Evolutionary conservation across 1,140 invertebrate species (phyloP), one percentile per base, ranked within the genome.

Genomic region (Cydia pomonella): DNA sequence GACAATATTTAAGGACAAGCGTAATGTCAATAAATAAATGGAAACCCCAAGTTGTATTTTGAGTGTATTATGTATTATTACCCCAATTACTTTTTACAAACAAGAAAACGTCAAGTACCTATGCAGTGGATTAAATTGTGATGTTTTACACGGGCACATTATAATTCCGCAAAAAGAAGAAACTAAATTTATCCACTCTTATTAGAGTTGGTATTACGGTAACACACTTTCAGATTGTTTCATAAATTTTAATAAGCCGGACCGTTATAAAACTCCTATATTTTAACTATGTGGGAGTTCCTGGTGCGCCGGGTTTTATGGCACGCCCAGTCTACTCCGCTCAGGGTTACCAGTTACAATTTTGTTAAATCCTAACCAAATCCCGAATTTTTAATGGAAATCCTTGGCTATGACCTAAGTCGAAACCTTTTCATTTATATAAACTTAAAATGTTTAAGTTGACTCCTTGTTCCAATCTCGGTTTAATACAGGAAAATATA

Each of bases 221-320:
- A 69, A 69, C 64, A 69, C 64, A 69, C 64, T 69, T 69, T 69
- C 64, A 69, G 64, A 33, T 69, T 69, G 64, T 69, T 69, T 69
- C 64, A 69, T 69, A 69, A 69, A 69, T 69, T 69, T 69, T 69
- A 69, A 69, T 69, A 69, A 69, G 64, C 64, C 64, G 64, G 33
- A 69, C 64, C 64, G 64, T 69, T 69, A 69, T 69, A 69, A 69
- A 69, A 69, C 33, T 69, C 64, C 64, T 69, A 69, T 41, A 69
- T 69, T 69, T 69, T 69, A 69, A 69, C 64, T 69, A 69, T 69
- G 64, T 69, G 64, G 64, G 64, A 69, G 64, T 69, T 69, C 64
- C 64, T 69, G 64, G 27, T 69, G 64, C 41, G 41, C 64, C 13
- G 29, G 64, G 64, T 69, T 44, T 73, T 73, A 73, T 47, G 72